Conservation (phyloP, 1,140 invertebrate species). For the Aradophagus sp. region DNA sequence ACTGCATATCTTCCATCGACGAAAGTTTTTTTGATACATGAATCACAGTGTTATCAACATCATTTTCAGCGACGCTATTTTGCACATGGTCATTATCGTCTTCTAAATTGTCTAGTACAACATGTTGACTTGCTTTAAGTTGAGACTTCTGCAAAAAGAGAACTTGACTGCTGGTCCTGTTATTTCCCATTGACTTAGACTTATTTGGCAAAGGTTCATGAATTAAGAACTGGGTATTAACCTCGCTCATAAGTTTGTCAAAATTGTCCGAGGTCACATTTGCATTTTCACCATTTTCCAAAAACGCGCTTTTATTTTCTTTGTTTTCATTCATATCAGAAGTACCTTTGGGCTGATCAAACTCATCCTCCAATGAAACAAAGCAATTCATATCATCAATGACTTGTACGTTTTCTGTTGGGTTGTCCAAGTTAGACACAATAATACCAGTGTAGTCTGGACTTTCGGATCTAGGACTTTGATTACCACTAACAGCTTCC, state of each 20-base stretch:
- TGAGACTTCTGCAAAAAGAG: not conserved
- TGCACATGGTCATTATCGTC: constrained; percentile 14
- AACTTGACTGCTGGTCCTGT: not conserved
- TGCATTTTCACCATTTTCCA: not conserved
- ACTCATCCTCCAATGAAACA: no score
- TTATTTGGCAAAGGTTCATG: constrained; percentile 13
- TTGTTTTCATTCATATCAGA: not conserved
- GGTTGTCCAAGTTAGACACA: no score
- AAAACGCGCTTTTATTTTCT: not conserved
- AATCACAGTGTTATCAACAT: constrained; percentile 6
- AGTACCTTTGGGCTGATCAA: no score
- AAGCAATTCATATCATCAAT: no score
- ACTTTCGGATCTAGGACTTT: not conserved
- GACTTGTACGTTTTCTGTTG: no score
- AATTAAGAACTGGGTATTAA: constrained; percentile 29
- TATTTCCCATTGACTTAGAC: no score
- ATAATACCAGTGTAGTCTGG: no score
- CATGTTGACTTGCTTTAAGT: not conserved
- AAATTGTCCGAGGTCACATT: constrained; percentile 15
- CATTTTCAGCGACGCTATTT: constrained; percentile 14
- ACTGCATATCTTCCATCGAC: no score
- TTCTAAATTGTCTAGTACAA: constrained; percentile 4
- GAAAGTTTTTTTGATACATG: constrained; percentile 6
- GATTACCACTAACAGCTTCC: not conserved
- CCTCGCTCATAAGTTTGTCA: constrained; percentile 26